Conservation (phyloP, 2,113 vertebrate genomes). For the Gambusia affinis region DNA sequence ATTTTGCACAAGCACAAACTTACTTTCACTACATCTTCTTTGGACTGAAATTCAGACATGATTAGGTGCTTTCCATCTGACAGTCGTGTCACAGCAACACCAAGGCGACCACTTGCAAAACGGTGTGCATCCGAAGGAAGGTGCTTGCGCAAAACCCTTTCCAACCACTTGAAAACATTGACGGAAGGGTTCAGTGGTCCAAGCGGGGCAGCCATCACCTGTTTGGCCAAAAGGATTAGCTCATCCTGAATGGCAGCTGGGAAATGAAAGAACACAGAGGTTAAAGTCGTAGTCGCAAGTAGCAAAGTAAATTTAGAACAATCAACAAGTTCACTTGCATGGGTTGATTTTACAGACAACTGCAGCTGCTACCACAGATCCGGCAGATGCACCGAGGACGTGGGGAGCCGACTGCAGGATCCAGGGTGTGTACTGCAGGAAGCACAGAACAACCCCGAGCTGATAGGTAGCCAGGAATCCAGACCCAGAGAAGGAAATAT, state of each 20-base stretch:
- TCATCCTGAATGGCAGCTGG: slow-evolving; percentile 78
- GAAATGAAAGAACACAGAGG: fast-evolving
- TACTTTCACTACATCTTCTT: slow-evolving; percentile 89
- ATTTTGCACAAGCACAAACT: not conserved
- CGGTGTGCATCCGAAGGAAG: slow-evolving; percentile 85
- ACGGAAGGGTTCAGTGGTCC: slow-evolving; percentile 84
- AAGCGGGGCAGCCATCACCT: slow-evolving; percentile 76
- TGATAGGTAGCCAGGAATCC: slow-evolving; percentile 86
- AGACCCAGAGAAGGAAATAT: slow-evolving; percentile 84
- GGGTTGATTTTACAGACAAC: slow-evolving; percentile 79
- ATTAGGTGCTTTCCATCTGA: slow-evolving; percentile 81
- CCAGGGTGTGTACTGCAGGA: slow-evolving; percentile 76
- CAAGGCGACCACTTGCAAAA: slow-evolving; percentile 81
- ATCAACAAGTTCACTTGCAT: slow-evolving; percentile 68
- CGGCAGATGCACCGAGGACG: slow-evolving; percentile 83
- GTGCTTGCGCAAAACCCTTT: slow-evolving; percentile 65
- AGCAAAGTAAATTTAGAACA: not conserved
- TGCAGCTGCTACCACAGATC: slow-evolving; percentile 84
- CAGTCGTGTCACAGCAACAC: slow-evolving; percentile 84
- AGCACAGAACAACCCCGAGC: slow-evolving; percentile 82
- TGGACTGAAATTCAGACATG: slow-evolving; percentile 85
- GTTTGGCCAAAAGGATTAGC: slow-evolving; percentile 70
- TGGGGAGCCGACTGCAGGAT: slow-evolving; percentile 73
- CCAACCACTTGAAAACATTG: slow-evolving; percentile 79
- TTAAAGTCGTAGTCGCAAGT: not conserved